phyloP scores from a whole-genome alignment of 2,797 vertebrate species.

The Novumbra hubbsi region DNA sequence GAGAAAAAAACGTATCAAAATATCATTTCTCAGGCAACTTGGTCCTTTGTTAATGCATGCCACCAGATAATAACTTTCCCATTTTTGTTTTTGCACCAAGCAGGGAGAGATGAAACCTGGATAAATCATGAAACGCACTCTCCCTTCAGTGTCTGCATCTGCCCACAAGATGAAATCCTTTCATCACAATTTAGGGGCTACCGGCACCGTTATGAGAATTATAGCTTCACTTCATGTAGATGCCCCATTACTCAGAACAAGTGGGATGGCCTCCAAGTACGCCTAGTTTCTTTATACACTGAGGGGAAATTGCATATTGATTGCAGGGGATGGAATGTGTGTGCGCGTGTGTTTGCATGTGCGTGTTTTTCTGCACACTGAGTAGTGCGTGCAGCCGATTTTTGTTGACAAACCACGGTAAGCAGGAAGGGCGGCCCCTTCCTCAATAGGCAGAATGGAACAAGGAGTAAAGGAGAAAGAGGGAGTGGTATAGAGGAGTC shows the following conservation, averaged over 20 bases:
- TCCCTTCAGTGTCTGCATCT: constrained; percentile 40
- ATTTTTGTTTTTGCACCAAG: constrained; percentile 47
- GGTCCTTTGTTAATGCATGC: constrained; percentile 29
- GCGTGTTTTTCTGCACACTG: constrained; percentile 13
- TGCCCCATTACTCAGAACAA: constrained; percentile 64
- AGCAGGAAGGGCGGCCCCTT: constrained; percentile 7
- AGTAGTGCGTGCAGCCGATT: constrained; percentile 35
- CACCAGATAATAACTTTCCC: constrained; percentile 35
- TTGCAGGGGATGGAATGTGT: constrained; percentile 53
- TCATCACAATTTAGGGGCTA: constrained; percentile 69
- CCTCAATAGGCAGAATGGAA: neutral
- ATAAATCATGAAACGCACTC: constrained; percentile 50
- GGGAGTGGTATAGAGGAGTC: constrained; percentile 60
- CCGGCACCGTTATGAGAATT: constrained; percentile 65
- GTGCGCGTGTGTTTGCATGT: constrained; percentile 26
- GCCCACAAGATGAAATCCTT: constrained; percentile 64
- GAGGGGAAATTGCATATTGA: constrained; percentile 77
- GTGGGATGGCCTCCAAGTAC: constrained; percentile 57
- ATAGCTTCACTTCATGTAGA: constrained; percentile 62
- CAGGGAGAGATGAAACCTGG: constrained; percentile 42
- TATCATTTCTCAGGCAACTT: constrained; percentile 9
- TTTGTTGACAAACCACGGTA: constrained; percentile 48
- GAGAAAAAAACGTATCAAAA: constrained; percentile 10
- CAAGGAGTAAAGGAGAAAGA: constrained; percentile 22
- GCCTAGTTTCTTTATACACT: constrained; percentile 65